Evolutionary conservation across 1,140 invertebrate species (phyloP).

Genomic region (Pinna nobilis): DNA sequence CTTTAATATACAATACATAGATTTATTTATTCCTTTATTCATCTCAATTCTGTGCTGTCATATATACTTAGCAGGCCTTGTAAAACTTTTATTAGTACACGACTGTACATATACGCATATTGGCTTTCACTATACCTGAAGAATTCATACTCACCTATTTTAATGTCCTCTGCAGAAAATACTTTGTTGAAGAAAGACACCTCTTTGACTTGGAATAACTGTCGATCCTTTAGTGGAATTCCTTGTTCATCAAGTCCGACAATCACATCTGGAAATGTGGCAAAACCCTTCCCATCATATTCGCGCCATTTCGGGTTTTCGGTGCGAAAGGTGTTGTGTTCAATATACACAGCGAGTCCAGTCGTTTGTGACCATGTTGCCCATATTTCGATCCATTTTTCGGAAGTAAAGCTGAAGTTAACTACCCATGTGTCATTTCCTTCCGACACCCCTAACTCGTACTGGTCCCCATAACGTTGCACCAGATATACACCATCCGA

Average conservation of each 20-base stretch:
- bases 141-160: too few relatives aligned
- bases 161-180: too few relatives aligned
- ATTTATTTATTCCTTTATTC: too few relatives aligned
- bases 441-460: conserved; percentile 56
- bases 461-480: conserved; percentile 58
- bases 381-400: conserved; percentile 43
- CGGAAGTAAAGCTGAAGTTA: conserved; percentile 45
- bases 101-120: too few relatives aligned
- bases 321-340: conserved; percentile 41
- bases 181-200: conserved; percentile 22
- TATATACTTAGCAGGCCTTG: too few relatives aligned
- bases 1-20: too few relatives aligned
- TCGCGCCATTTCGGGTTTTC: not conserved
- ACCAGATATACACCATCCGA: conserved; percentile 63
- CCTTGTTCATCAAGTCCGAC: conserved; percentile 40
- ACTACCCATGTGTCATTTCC: conserved; percentile 44
- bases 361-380: conserved; percentile 45
- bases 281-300: conserved; percentile 20
- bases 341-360: conserved; percentile 56
- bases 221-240: conserved; percentile 19
- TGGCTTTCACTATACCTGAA: too few relatives aligned
- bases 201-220: conserved; percentile 23
- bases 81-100: too few relatives aligned
- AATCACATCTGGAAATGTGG: conserved; percentile 17
- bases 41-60: too few relatives aligned